Evolutionary conservation across 1,140 invertebrate species (phyloP).

Genomic region (Idris sp.): DNA sequence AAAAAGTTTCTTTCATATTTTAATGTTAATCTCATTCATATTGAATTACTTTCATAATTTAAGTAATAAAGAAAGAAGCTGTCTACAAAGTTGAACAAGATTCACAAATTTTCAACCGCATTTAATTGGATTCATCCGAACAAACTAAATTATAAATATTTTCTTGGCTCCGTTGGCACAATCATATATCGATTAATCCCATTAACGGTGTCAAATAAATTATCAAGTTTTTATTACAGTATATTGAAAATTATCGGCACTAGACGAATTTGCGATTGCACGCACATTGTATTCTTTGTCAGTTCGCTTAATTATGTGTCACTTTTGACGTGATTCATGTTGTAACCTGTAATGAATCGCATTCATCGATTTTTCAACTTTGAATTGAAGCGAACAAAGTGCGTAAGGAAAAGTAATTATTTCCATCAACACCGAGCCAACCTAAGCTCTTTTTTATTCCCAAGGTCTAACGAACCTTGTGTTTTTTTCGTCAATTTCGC

Average conservation of each 20-base stretch:
- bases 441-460: slow-evolving; percentile 30
- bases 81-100: no score
- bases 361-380: slow-evolving; percentile 41
- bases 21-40: no score
- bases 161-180: no score
- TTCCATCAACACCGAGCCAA: slow-evolving; percentile 28
- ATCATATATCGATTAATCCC: no score
- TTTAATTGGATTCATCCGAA: no score
- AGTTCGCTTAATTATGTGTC: slow-evolving; percentile 41
- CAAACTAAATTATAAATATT: no score
- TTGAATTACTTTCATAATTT: no score
- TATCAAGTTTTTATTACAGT: slow-evolving; percentile 11
- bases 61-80: no score
- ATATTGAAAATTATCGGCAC: slow-evolving; percentile 2
- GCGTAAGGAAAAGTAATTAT: slow-evolving; percentile 55
- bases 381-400: slow-evolving; percentile 27
- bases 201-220: slow-evolving; percentile 1
- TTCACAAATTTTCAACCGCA: no score
- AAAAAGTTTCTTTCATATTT: no score
- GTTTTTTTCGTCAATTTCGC: no score
- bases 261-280: slow-evolving; percentile 27
- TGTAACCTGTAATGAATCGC: slow-evolving; percentile 35
- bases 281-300: slow-evolving; percentile 36
- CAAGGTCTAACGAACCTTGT: slow-evolving; percentile 26
- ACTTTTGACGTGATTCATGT: slow-evolving; percentile 47